Evolutionary conservation across 2,888 invertebrate genomes (phyloP).

Genomic region (Volucella inflata): DNA sequence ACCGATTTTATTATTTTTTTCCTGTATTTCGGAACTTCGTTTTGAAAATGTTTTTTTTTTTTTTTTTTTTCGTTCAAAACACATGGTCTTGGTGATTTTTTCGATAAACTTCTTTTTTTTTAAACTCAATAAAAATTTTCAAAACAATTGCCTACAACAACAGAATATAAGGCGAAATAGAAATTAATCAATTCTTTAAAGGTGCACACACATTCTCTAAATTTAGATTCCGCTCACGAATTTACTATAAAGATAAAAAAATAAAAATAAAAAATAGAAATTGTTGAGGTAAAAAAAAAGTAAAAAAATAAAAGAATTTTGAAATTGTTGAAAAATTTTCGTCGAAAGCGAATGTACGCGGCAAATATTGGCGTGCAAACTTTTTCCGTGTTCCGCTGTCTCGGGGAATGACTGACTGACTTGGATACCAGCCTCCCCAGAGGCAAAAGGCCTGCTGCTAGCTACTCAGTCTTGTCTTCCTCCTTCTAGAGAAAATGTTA

Average conservation of each 20-base stretch:
- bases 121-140: constrained; percentile 15
- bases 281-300: constrained; percentile 13
- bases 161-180: constrained; percentile 5
- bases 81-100: constrained; percentile 2
- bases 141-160: constrained; percentile 20
- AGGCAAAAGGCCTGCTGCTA: constrained; percentile 68
- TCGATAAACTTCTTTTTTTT: constrained; percentile 14
- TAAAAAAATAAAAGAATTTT: not conserved
- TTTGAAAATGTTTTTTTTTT: not conserved
- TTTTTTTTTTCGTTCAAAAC: constrained; percentile 3
- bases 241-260: constrained; percentile 34
- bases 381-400: constrained; percentile 73
- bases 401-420: constrained; percentile 73
- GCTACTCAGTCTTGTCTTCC: constrained; percentile 30
- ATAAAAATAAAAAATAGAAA: constrained; percentile 8
- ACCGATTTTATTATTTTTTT: too few species aligned
- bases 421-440: constrained; percentile 66
- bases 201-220: constrained; percentile 54
- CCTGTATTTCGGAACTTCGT: too few species aligned
- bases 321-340: constrained; percentile 30
- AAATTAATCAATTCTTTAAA: constrained; percentile 30
- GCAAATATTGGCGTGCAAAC: constrained; percentile 69
- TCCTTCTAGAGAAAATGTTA: constrained; percentile 70
- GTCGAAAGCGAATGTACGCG: constrained; percentile 43
- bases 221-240: constrained; percentile 72